phyloP scores from a whole-genome alignment of 2,888 invertebrate genomes.

The Lasioglossum figueresi region DNA sequence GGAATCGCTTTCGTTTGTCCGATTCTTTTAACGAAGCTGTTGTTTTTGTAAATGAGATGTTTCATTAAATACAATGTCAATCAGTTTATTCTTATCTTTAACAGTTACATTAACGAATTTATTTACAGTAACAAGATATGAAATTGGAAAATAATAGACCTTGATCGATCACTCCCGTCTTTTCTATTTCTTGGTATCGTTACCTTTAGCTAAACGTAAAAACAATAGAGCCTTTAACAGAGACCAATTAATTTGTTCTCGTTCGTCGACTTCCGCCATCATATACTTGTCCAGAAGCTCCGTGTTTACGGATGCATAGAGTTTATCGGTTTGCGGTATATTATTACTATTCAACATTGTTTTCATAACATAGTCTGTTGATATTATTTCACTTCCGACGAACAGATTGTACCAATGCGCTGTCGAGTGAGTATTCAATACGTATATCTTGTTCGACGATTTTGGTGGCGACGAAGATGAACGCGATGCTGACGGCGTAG shows the following conservation, averaged over 20 bases:
- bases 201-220: background rate
- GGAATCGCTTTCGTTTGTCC: background rate
- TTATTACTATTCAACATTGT: background rate
- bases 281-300: constrained; percentile 24
- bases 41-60: background rate
- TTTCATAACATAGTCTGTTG: constrained; percentile 6
- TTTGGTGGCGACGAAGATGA: background rate
- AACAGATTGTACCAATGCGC: constrained; percentile 23
- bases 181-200: background rate
- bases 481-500: too few species aligned
- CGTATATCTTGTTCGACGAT: constrained; percentile 18
- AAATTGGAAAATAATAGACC: background rate
- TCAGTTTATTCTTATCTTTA: background rate
- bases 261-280: rapidly evolving
- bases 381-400: constrained; percentile 29
- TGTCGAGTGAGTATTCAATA: constrained; percentile 11
- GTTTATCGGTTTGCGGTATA: background rate
- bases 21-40: constrained; percentile 4
- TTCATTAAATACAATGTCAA: constrained; percentile 7
- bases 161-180: background rate
- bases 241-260: constrained; percentile 56
- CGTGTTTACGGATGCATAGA: constrained; percentile 6
- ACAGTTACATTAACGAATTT: background rate
- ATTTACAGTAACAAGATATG: background rate
- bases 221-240: constrained; percentile 56